phyloP scores from a whole-genome alignment of 2,888 invertebrate species.

The Pediacus dermestoides region DNA sequence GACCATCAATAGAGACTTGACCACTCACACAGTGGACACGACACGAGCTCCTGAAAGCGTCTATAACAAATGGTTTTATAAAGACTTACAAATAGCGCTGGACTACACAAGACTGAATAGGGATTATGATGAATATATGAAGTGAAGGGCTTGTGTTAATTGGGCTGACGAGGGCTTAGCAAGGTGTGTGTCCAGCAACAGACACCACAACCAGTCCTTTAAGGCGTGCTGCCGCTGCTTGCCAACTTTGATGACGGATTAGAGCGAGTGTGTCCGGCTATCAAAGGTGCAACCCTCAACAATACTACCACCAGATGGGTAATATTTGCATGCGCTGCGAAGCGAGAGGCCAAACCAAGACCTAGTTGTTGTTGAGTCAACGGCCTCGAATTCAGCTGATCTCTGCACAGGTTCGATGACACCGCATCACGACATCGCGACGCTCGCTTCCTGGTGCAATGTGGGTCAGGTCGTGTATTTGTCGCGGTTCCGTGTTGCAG shows the following conservation, averaged over 20 bases:
- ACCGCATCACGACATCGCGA: constrained; percentile 40
- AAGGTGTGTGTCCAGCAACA: constrained; percentile 40
- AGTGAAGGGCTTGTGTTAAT: constrained; percentile 45
- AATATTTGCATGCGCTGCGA: constrained; percentile 1
- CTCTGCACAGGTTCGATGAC: constrained; percentile 38
- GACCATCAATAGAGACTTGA: constrained; percentile 5
- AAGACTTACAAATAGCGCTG: constrained; percentile 38
- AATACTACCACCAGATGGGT: constrained; percentile 4
- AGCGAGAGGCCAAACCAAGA: constrained; percentile 30
- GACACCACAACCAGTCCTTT: constrained; percentile 10
- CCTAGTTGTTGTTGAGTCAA: constrained; percentile 31
- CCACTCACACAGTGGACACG: constrained; percentile 1
- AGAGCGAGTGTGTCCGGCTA: constrained; percentile 18
- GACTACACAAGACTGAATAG: constrained; percentile 25
- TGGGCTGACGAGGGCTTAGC: constrained; percentile 45
- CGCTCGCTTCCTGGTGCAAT: constrained; percentile 42
- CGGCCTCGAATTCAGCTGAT: constrained; percentile 43
- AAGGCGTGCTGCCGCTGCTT: no score
- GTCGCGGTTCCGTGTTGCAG: constrained; percentile 37
- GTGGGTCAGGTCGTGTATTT: constrained; percentile 39
- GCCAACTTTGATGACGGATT: constrained; percentile 33
- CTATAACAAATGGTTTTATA: constrained; percentile 45
- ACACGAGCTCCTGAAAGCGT: constrained; percentile 24
- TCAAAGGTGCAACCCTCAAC: constrained; percentile 2
- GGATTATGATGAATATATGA: constrained; percentile 39